Evolutionary conservation across 2,797 vertebrate species (phyloP).

Genomic region (Halcyon smyrnensis): DNA sequence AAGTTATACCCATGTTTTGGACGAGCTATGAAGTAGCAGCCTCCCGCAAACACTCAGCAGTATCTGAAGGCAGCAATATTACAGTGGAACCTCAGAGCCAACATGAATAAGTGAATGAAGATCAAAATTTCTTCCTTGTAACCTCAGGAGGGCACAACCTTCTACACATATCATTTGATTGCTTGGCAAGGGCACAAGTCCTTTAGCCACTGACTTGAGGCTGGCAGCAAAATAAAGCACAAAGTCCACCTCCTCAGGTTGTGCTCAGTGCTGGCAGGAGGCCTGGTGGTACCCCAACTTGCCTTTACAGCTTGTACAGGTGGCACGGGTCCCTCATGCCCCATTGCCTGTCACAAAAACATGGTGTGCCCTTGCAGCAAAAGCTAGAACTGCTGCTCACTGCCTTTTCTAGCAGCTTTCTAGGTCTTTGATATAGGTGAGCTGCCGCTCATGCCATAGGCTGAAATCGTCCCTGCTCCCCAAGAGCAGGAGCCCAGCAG

Average conservation of each 20-base stretch:
- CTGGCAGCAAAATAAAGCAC: not conserved
- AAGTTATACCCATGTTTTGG: not conserved
- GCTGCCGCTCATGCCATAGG: not conserved
- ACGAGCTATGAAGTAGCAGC: not conserved
- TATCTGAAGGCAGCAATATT: not conserved
- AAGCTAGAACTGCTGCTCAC: not conserved
- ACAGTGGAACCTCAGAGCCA: not conserved
- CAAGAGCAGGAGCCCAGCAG: not conserved
- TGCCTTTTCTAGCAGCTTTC: not conserved
- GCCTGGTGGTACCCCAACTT: not conserved
- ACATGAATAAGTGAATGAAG: not conserved
- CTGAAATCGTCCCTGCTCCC: not conserved
- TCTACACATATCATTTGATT: not conserved
- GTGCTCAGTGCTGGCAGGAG: accelerated
- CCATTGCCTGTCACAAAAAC: not conserved
- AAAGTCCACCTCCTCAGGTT: not conserved
- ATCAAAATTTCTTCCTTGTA: not conserved
- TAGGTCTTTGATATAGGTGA: not conserved
- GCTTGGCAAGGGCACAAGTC: not conserved
- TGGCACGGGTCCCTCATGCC: not conserved
- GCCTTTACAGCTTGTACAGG: not conserved
- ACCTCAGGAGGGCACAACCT: not conserved
- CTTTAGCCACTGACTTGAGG: not conserved
- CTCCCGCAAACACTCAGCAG: not conserved
- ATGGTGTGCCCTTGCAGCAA: accelerated